A percentile compares a stretch with the other conserved stretches of the same genome.
These are phyloP conservation scores for Chionoecetes opilio DNA, from an alignment of 1,140 invertebrate genomes.

Conservation along the genomic window DNA sequence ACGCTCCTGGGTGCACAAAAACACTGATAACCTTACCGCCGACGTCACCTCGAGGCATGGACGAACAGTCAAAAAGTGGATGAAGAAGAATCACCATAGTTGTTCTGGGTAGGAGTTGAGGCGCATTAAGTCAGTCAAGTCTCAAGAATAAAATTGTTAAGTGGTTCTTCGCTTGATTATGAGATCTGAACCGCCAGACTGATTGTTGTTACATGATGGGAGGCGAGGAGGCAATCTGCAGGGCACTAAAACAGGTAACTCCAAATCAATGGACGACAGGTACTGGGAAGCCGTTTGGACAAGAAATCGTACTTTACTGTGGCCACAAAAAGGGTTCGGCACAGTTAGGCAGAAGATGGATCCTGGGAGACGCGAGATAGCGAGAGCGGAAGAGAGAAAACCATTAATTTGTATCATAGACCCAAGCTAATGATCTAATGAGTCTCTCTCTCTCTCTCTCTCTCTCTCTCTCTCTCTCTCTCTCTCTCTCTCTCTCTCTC, in stretches of 20 bases:
- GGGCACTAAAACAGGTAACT: neutral
- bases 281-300: neutral
- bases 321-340: neutral
- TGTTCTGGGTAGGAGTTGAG: neutral
- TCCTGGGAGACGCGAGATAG: neutral
- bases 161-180: neutral
- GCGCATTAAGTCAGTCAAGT: conserved; percentile 3
- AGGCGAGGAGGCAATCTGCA: neutral
- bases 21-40: neutral
- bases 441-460: conserved; percentile 13
- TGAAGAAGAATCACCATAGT: neutral
- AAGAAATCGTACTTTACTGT: neutral
- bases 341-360: too few relatives aligned
- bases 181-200: neutral
- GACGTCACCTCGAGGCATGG: neutral
- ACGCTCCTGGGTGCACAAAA: neutral
- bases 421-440: neutral
- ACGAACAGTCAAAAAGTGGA: neutral
- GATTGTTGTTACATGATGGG: neutral
- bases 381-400: neutral
- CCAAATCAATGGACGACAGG: neutral
- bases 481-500: too few relatives aligned
- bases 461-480: neutral
- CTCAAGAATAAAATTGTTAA: neutral
- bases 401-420: neutral